Percentiles rank a stretch among this genome's conserved stretches.
Conservation (phyloP, 2,888 invertebrate genomes). For the Heliconius hortense region DNA sequence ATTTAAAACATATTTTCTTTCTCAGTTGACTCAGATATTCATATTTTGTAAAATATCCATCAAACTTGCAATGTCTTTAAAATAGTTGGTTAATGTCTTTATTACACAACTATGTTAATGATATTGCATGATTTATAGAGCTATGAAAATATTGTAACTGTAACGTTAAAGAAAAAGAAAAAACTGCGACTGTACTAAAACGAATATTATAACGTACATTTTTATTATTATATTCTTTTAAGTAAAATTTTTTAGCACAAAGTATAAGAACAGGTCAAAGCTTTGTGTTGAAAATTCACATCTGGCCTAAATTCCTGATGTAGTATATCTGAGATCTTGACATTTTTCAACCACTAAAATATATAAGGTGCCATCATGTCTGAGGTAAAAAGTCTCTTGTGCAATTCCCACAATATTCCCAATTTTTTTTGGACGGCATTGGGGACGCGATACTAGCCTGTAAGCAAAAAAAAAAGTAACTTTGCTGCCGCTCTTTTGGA, state of each 20-base stretch:
- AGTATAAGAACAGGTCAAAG: conserved; percentile 17
- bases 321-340: neutral
- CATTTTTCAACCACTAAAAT: neutral
- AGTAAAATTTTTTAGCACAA: neutral
- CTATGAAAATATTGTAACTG: neutral
- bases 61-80: too few relatives aligned
- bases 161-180: neutral
- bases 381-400: neutral
- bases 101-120: too few relatives aligned
- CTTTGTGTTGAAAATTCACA: conserved; percentile 15
- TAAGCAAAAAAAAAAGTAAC: too few relatives aligned
- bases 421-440: too few relatives aligned
- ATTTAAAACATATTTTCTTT: too few relatives aligned
- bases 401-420: too few relatives aligned
- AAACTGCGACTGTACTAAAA: neutral
- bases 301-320: conserved; percentile 3
- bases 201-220: neutral
- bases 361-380: neutral
- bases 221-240: neutral
- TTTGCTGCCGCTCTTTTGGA: too few relatives aligned
- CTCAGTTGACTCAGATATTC: too few relatives aligned
- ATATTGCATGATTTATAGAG: too few relatives aligned
- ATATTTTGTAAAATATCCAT: too few relatives aligned
- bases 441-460: too few relatives aligned
- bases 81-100: too few relatives aligned